phyloP scores from a whole-genome alignment of 1,140 invertebrate species.

The Paramacrobiotus metropolitanus region DNA sequence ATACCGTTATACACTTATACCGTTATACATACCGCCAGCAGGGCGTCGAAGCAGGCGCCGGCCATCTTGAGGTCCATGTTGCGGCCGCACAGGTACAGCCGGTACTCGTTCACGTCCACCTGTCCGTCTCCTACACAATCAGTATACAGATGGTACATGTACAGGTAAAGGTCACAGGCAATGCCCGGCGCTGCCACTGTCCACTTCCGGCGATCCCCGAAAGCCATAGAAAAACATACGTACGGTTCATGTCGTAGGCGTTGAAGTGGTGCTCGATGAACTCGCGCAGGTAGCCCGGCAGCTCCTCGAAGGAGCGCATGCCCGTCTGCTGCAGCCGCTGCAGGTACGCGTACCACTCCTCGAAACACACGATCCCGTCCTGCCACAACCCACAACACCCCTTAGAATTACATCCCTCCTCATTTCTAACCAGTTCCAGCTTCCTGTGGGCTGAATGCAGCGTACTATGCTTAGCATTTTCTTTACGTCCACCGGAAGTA shows the following conservation, averaged over 20 bases:
- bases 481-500: not conserved
- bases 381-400: no score
- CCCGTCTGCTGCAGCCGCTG: not conserved
- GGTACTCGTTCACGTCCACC: conserved; percentile 9
- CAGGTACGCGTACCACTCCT: conserved; percentile 5
- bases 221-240: not conserved
- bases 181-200: not conserved
- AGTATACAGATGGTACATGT: no score
- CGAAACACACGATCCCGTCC: not conserved
- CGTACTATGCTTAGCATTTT: no score
- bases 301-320: conserved; percentile 5
- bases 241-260: conserved; percentile 9
- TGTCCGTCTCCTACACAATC: conserved; percentile 7
- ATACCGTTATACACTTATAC: no score
- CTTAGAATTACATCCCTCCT: no score
- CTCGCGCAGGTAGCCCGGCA: conserved; percentile 5
- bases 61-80: conserved; percentile 11
- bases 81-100: conserved; percentile 9
- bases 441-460: no score
- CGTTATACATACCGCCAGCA: conserved; percentile 7
- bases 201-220: not conserved
- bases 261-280: conserved; percentile 10
- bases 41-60: conserved; percentile 7
- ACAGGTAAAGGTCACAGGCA: no score
- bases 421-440: no score